Evolutionary conservation across 1,140 invertebrate species (phyloP).

Genomic region (Chironomus tepperi): DNA sequence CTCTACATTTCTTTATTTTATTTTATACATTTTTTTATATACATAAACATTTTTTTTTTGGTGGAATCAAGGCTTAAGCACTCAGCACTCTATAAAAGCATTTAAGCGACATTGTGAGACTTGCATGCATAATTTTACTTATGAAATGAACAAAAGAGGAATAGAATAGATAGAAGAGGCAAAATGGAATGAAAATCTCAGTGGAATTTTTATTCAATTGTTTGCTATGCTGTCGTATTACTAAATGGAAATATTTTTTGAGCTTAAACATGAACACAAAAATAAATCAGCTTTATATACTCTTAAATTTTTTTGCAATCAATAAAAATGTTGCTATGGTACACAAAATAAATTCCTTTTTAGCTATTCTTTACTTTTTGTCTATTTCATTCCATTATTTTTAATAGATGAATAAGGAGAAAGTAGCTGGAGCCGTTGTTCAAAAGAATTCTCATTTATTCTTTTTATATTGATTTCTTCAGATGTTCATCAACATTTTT

Average conservation of each 20-base stretch:
- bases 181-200: constrained; percentile 1
- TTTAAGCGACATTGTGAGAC: constrained; percentile 11
- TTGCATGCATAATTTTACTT: constrained; percentile 5
- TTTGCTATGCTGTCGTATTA: neutral
- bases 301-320: neutral
- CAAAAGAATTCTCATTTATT: neutral
- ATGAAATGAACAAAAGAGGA: neutral
- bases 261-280: neutral
- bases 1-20: neutral
- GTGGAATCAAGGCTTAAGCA: constrained; percentile 17
- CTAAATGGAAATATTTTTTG: neutral
- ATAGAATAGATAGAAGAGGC: neutral
- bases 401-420: neutral
- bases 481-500: neutral
- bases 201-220: constrained; percentile 11
- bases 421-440: too few relatives aligned
- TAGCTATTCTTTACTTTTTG: neutral
- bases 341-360: neutral
- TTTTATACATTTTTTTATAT: too few relatives aligned
- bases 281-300: neutral
- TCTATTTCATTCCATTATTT: constrained; percentile 9
- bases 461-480: neutral
- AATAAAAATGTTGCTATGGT: neutral
- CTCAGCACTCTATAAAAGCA: constrained; percentile 20
- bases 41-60: neutral